Evolutionary conservation across 2,113 vertebrate species (phyloP), one percentile per base, ranked within the genome.

Genomic region (Istiophorus platypterus): DNA sequence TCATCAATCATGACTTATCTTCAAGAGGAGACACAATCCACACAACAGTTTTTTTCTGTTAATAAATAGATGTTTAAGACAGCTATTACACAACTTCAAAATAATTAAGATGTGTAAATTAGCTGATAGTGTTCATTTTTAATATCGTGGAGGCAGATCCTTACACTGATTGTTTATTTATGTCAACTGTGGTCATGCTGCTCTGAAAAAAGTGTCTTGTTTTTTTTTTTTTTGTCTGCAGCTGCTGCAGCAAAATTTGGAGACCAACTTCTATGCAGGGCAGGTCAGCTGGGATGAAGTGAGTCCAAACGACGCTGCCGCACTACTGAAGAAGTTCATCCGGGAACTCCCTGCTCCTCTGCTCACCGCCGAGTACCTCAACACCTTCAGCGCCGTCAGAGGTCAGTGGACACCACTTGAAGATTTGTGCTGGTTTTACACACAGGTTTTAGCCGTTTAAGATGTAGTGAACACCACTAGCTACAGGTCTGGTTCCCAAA

Each of bases 281-380:
- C 93, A 94, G 5, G 94, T 98, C 85, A 75, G 57, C 71, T 98
- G 97, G 97, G 97, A 98, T 0, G 96, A 97, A 18, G 96, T 98
- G 42, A 96, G 96, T 76, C 95, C 96, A 22, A 98, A 97, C 0
- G 97, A 98, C 0, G 96, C 95, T 0, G 96, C 97, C 0, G 96
- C 97, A 2, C 93, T 99, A 17, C 95, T 98, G 12, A 98, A 99
- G 93, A 96, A 96, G 65, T 97, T 99, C 90, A 97, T 98, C 86
- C 88, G 97, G 2, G 97, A 97, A 69, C 96, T 98, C 41, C 97
- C 96, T 0, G 88, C 93, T 0, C 97, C 97, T 0, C 93, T 98
- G 89, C 95, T 98, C 81, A 98, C 97, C 1, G 86, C 96, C 0
- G 96, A 98, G 85, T 97, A 97, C 89, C 96, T 98, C 56, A 96